Percentiles rank a stretch among this genome's conserved stretches.
Conservation (phyloP, 2,113 vertebrate species). For the Rhinogobius similis region DNA sequence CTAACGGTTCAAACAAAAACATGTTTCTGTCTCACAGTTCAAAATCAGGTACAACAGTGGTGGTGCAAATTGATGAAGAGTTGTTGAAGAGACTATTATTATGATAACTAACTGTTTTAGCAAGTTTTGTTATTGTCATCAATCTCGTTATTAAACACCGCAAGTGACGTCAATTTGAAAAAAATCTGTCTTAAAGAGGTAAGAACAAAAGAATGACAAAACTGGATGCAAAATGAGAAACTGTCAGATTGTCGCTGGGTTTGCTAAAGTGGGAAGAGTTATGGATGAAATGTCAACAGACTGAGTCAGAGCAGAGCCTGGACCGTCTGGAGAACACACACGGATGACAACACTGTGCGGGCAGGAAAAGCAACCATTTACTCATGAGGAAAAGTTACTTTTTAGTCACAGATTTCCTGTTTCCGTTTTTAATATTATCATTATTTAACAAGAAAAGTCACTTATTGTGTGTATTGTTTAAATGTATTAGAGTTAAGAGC, state of each 20-base stretch:
- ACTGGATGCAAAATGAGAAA: constrained; percentile 48
- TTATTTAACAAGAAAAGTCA: background rate
- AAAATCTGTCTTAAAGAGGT: background rate
- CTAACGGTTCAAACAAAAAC: too few relatives aligned
- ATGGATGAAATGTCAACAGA: constrained; percentile 75
- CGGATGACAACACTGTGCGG: constrained; percentile 63
- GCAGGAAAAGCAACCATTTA: constrained; percentile 10
- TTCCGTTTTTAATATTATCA: background rate
- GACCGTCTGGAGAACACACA: constrained; percentile 67
- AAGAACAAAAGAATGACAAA: constrained; percentile 52
- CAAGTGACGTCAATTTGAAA: too few relatives aligned
- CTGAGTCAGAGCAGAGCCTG: constrained; percentile 73
- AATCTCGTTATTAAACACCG: too few relatives aligned
- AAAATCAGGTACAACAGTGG: too few relatives aligned
- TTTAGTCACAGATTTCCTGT: background rate
- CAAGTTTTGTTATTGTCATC: too few relatives aligned
- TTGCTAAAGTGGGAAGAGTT: constrained; percentile 63
- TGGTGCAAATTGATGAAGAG: too few relatives aligned
- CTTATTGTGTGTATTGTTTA: background rate
- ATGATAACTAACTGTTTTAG: too few relatives aligned
- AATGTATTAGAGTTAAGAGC: background rate
- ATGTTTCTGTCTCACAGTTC: too few relatives aligned
- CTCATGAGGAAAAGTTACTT: background rate
- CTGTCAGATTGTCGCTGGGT: constrained; percentile 61
- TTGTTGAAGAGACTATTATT: too few relatives aligned